These are phyloP conservation scores for Cygnus olor DNA, from an alignment of 2,797 vertebrate species.

Conservation along the genomic window DNA sequence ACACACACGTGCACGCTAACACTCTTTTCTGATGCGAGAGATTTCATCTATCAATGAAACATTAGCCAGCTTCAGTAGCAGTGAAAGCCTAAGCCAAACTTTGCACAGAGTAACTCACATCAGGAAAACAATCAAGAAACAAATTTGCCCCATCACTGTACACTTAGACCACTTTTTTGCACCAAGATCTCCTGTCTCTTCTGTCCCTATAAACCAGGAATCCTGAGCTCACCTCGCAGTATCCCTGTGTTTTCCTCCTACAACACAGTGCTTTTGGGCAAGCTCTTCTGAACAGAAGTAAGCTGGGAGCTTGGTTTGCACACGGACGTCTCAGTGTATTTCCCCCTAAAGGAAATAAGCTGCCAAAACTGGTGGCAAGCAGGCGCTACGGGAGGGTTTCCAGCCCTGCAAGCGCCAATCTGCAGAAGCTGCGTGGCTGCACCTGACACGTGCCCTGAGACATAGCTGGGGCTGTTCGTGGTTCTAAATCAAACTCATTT, in stretches of 20 bases:
- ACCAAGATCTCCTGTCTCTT: not conserved
- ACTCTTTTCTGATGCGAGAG: not conserved
- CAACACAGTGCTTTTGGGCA: rapidly evolving
- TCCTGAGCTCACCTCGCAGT: rapidly evolving
- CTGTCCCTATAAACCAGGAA: not conserved
- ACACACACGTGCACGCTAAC: constrained; percentile 8
- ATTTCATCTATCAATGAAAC: constrained; percentile 27
- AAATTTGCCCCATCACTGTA: not conserved
- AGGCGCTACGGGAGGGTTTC: not conserved
- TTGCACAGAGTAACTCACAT: not conserved
- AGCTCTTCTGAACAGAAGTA: not conserved
- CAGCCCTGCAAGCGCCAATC: not conserved
- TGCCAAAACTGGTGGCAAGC: not conserved
- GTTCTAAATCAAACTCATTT: not conserved
- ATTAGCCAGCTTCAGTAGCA: not conserved
- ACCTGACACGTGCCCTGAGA: not conserved
- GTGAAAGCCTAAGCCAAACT: not conserved
- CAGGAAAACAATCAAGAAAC: not conserved
- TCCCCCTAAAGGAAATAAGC: not conserved
- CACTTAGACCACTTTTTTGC: rapidly evolving
- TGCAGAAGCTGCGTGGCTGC: not conserved
- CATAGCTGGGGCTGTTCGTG: not conserved
- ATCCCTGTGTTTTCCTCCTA: not conserved
- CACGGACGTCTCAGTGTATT: rapidly evolving
- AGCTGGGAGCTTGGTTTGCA: not conserved